Conservation (phyloP, 2,888 invertebrate genomes). For the Pheosia gnoma region DNA sequence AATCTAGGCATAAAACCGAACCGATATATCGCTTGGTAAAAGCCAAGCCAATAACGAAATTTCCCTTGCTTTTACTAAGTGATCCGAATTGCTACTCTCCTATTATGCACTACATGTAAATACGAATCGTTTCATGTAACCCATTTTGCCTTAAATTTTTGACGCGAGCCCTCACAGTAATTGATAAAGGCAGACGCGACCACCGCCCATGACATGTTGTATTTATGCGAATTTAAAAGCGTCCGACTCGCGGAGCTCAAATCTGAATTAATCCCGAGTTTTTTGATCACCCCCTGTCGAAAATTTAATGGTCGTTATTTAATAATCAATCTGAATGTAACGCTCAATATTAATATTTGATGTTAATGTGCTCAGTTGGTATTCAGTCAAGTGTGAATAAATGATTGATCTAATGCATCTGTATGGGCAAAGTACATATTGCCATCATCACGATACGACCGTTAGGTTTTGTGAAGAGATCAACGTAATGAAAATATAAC, state of each 20-base stretch:
- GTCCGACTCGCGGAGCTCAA: slow-evolving; percentile 70
- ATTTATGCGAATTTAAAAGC: slow-evolving; percentile 81
- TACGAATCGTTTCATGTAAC: slow-evolving; percentile 62
- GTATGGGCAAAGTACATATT: background rate
- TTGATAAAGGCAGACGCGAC: slow-evolving; percentile 75
- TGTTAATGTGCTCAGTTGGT: background rate
- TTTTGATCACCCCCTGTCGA: slow-evolving; percentile 60
- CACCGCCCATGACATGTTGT: slow-evolving; percentile 72
- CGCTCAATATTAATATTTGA: slow-evolving; percentile 2
- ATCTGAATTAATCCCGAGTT: slow-evolving; percentile 73
- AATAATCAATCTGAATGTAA: slow-evolving; percentile 49
- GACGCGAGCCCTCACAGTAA: slow-evolving; percentile 67
- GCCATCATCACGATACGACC: background rate
- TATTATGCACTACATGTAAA: slow-evolving; percentile 38
- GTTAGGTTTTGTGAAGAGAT: background rate
- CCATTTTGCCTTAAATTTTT: slow-evolving; percentile 57
- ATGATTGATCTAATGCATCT: background rate
- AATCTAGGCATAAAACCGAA: no score
- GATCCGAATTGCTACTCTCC: background rate
- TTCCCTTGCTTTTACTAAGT: no score
- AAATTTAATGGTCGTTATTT: slow-evolving; percentile 62
- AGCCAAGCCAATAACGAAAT: no score
- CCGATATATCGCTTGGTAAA: no score
- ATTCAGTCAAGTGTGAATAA: slow-evolving; percentile 1
- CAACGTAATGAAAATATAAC: no score